Evolutionary conservation across 1,140 invertebrate genomes (phyloP).

Genomic region (Sarcophaga bullata): DNA sequence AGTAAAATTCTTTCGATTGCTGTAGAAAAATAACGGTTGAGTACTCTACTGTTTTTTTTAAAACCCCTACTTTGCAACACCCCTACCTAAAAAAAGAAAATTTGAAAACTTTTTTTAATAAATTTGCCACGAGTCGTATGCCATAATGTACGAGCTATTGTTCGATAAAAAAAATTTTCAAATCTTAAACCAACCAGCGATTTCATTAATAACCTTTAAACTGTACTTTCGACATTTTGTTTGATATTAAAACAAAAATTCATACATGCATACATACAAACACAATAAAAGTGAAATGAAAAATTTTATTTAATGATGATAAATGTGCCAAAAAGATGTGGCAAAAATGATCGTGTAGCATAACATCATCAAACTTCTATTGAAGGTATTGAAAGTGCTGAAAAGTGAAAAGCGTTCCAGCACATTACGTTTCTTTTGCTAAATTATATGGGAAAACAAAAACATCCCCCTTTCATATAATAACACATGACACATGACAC

Average conservation of each 20-base stretch:
- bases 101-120: background rate
- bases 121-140: background rate
- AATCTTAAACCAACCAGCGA: background rate
- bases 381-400: background rate
- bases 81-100: background rate
- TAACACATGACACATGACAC: background rate
- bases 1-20: background rate
- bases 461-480: no score
- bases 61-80: background rate
- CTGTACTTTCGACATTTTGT: background rate
- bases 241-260: background rate
- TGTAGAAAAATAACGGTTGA: constrained; percentile 4
- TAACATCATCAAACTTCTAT: background rate
- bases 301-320: constrained; percentile 27
- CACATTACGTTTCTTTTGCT: background rate
- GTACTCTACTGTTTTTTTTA: background rate
- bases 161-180: background rate
- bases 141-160: background rate
- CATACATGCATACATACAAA: no score
- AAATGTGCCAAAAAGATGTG: background rate
- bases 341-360: background rate
- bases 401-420: constrained; percentile 21
- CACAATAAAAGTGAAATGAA: background rate
- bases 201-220: constrained; percentile 9
- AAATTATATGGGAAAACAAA: background rate